Base-by-base conservation (phyloP, 2,113 vertebrate species). In the Laterallus jamaicensis region DNA sequence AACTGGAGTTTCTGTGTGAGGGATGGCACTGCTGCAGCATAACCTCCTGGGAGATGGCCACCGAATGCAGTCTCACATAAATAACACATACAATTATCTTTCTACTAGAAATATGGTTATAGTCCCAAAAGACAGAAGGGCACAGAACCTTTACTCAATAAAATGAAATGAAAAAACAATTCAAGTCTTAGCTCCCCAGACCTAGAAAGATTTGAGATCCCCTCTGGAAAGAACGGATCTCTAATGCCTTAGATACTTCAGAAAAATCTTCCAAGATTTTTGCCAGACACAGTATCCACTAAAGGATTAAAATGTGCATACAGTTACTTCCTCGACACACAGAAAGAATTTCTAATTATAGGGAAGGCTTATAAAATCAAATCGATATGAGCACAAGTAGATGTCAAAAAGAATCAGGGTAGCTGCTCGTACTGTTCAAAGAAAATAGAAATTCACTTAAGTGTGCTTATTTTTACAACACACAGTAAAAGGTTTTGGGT, bases 401-500 rank as follows among this genome's bases (percentile, higher is more conserved):
- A 67, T 74, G 35, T 81, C 68, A 93, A 73, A 87, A 88, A 62
- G 31, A 95, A 85, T 70, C 82, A 80, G 70, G 74, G 76, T 12
- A 87, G 39, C 5, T 91, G 49, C 50, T 77, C 14, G 47, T 44
- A 66, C 40, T 67, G 40, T 35, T 83, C 73, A 86, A 81, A 80
- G 68, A 70, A 68, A 76, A 85, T 0, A 91, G 70, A 50, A 87
- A 86, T 66, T 71, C 76, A 21, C 64, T 21, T 15, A 24, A 49
- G 22, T 9, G 24, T 69, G 32, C 9, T 73, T 37, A 12, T 67
- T 80, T 66, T 75, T 50, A 62, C 29, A 75, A 39, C 5, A 26
- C 52, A 42, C 0, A 0, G 18, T 32, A 52, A 66, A 66, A 84
- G 62, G 18, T 12, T 73, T 58, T 0, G 1, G 15, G 28, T 5